phyloP scores from a whole-genome alignment of 2,113 vertebrate species.

The Bostrychus sinensis region DNA sequence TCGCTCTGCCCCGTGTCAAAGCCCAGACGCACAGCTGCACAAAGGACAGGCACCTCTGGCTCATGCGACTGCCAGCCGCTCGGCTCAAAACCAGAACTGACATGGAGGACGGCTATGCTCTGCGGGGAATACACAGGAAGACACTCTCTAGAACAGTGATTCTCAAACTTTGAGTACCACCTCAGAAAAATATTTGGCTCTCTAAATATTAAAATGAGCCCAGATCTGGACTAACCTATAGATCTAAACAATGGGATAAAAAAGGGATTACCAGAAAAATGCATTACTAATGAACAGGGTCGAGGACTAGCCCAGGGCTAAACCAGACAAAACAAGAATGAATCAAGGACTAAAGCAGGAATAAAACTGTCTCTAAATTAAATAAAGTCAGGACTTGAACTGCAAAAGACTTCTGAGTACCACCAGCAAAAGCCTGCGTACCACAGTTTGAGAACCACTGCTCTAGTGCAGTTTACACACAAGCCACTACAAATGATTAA shows the following conservation, averaged over 20 bases:
- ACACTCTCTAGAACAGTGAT: background rate
- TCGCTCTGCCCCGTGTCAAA: constrained; percentile 75
- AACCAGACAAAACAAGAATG: background rate
- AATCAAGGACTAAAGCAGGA: background rate
- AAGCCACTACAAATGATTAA: constrained; percentile 51
- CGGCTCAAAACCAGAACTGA: constrained; percentile 68
- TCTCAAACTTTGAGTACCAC: background rate
- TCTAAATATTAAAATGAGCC: background rate
- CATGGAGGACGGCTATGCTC: constrained; percentile 51
- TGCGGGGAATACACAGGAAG: constrained; percentile 49
- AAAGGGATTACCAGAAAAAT: background rate
- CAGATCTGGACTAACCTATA: background rate
- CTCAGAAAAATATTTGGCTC: background rate
- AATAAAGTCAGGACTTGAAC: background rate
- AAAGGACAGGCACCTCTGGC: constrained; percentile 74
- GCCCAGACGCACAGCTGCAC: constrained; percentile 74
- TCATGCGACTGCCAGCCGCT: constrained; percentile 59
- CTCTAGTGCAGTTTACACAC: constrained; percentile 12
- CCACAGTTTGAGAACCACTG: background rate
- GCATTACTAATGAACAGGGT: no score
- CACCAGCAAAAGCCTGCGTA: constrained; percentile 1
- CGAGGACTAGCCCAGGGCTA: no score
- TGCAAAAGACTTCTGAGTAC: background rate
- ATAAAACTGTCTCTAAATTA: background rate
- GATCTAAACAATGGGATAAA: no score